These are phyloP conservation scores for Smithornis capensis DNA, from an alignment of 2,113 vertebrate species.

Conservation along the genomic window DNA sequence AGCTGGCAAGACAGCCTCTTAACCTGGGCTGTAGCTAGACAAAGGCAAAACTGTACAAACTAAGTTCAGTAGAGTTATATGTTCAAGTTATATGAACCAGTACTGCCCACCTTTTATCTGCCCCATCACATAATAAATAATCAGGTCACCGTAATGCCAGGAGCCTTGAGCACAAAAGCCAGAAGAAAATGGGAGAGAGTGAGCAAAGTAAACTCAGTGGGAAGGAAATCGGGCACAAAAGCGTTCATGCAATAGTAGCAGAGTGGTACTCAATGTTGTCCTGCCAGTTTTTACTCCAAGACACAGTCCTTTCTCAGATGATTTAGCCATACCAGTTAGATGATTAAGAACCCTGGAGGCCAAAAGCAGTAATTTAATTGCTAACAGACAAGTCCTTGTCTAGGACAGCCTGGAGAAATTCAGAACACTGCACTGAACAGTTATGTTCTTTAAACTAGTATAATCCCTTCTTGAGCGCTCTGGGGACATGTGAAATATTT, in stretches of 20 bases:
- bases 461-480: not conserved
- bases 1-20: not conserved
- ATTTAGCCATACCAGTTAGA: not conserved
- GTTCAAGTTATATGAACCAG: not conserved
- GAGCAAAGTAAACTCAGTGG: not conserved
- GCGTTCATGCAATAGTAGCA: not conserved
- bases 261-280: not conserved
- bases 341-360: not conserved
- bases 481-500: not conserved
- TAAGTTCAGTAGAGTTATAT: not conserved
- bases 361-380: constrained; percentile 16
- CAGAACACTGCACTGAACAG: not conserved
- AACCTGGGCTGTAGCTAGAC: not conserved
- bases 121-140: not conserved
- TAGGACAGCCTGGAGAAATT: not conserved
- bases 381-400: not conserved
- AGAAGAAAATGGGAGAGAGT: not conserved
- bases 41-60: not conserved
- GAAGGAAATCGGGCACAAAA: not conserved
- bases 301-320: not conserved
- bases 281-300: not conserved
- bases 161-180: not conserved
- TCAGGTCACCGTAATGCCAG: not conserved
- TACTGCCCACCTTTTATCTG: not conserved
- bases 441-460: not conserved